Conservation (phyloP, 1,140 invertebrate genomes). For the Bombus confusus region DNA sequence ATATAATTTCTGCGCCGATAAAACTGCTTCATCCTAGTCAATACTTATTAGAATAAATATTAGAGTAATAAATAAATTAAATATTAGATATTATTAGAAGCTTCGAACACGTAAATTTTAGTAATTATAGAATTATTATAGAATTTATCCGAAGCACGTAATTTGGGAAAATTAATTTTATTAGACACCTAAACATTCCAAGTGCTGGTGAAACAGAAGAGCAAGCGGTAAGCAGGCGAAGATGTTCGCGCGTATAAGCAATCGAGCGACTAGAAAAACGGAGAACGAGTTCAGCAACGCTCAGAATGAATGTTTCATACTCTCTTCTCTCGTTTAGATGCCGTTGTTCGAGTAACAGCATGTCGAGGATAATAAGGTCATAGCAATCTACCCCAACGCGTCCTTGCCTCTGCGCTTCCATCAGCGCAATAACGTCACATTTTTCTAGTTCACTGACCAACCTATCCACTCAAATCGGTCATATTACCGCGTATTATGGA, state of each 20-base stretch:
- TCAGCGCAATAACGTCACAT: background rate
- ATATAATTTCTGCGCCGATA: too few relatives aligned
- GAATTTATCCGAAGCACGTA: too few relatives aligned
- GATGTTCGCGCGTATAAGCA: background rate
- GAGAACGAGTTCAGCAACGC: background rate
- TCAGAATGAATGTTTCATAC: background rate
- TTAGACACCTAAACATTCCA: too few relatives aligned
- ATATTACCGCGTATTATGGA: background rate
- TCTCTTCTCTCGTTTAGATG: constrained; percentile 24
- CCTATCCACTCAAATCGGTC: background rate
- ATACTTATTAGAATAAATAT: too few relatives aligned
- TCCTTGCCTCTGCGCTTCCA: constrained; percentile 58
- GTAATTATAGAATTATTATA: too few relatives aligned
- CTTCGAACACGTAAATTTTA: too few relatives aligned
- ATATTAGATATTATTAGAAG: too few relatives aligned
- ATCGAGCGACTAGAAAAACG: background rate
- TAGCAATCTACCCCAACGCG: constrained; percentile 55
- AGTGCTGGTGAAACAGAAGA: too few relatives aligned
- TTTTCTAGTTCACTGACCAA: constrained; percentile 48
- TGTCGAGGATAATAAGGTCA: constrained; percentile 63
- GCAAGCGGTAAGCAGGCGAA: too few relatives aligned
- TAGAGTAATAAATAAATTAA: too few relatives aligned
- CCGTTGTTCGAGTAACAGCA: constrained; percentile 15
- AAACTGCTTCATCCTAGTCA: too few relatives aligned
- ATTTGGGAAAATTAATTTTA: too few relatives aligned